A percentile compares a stretch with the other conserved stretches of the same genome.
Evolutionary conservation across 2,113 vertebrate genomes (phyloP).

Genomic region (Grantiella picta): DNA sequence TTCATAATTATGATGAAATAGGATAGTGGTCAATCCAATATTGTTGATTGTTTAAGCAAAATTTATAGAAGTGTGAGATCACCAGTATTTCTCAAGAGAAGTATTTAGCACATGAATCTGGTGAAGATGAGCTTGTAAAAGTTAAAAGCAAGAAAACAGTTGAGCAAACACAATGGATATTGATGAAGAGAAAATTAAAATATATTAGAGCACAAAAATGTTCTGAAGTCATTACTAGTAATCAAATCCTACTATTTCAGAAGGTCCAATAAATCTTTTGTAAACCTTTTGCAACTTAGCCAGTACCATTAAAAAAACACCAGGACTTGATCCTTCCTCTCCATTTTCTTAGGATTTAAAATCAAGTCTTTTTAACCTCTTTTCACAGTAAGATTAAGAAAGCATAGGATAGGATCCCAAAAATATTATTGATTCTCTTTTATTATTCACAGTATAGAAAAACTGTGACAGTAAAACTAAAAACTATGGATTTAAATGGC

Average conservation of each 20-base stretch:
- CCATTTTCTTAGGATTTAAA: neutral
- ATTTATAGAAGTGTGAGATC: neutral
- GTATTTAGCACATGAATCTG: neutral
- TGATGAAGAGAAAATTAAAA: neutral
- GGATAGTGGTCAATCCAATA: neutral
- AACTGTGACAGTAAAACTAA: neutral
- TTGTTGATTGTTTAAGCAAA: neutral
- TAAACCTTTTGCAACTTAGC: neutral
- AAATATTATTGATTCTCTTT: neutral
- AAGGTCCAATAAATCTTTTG: neutral
- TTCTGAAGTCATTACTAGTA: neutral
- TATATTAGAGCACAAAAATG: neutral
- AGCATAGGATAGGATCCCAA: neutral
- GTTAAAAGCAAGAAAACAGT: neutral
- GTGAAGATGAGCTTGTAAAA: neutral
- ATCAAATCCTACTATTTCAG: neutral
- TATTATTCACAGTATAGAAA: neutral
- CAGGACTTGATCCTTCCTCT: neutral
- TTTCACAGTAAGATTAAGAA: neutral
- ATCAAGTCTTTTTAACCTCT: accelerated
- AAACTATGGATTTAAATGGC: neutral
- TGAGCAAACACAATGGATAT: neutral
- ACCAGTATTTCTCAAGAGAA: neutral
- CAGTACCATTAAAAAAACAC: neutral
- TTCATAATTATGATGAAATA: neutral